Evolutionary conservation across 2,797 vertebrate genomes (phyloP).

Genomic region (Ptychadena robeensis): DNA sequence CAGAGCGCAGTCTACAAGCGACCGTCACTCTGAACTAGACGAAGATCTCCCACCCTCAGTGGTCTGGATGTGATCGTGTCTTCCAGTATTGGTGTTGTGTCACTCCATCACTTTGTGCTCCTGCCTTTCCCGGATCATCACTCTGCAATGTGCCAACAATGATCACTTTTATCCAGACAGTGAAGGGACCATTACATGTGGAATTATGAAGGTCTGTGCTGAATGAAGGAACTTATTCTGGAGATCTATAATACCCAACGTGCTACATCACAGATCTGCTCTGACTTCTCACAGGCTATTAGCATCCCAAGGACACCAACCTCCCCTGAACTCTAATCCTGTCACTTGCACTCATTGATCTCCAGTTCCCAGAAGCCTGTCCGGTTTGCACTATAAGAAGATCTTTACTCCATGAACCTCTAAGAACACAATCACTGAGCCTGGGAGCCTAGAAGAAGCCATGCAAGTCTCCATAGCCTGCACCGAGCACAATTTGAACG

Average conservation of each 20-base stretch:
- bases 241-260: conserved; percentile 44
- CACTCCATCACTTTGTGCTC: too few relatives aligned
- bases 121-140: conserved; percentile 58
- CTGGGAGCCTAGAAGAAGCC: conserved; percentile 66
- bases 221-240: conserved; percentile 55
- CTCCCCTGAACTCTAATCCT: too few relatives aligned
- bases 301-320: conserved; percentile 10
- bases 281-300: conserved; percentile 41
- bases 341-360: conserved; percentile 18
- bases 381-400: conserved; percentile 2
- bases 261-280: too few relatives aligned
- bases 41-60: conserved; percentile 33
- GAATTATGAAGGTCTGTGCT: conserved; percentile 58
- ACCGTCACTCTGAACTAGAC: too few relatives aligned
- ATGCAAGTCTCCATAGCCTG: conserved; percentile 99
- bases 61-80: conserved; percentile 51
- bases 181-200: conserved; percentile 45
- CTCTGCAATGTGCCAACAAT: conserved; percentile 66
- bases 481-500: conserved; percentile 96
- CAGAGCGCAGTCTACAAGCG: conserved; percentile 42
- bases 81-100: too few relatives aligned
- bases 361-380: conserved; percentile 4
- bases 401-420: conserved; percentile 15
- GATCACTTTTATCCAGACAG: conserved; percentile 63
- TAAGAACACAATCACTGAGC: not conserved